Evolutionary conservation across 2,888 invertebrate genomes (phyloP).

Genomic region (Polydrusus cervinus): DNA sequence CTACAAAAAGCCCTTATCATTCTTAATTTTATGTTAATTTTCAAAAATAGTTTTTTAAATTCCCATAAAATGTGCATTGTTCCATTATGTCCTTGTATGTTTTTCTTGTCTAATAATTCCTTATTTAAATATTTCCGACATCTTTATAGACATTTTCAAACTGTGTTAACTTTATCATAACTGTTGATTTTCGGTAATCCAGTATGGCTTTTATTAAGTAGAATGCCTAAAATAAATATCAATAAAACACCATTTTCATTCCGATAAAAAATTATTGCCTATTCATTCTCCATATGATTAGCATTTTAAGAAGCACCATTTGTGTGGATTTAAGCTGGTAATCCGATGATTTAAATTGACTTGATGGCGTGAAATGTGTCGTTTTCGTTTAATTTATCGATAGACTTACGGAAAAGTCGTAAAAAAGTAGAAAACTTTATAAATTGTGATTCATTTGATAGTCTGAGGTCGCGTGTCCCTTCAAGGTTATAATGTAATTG

Average conservation of each 20-base stretch:
- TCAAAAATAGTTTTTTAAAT: no score
- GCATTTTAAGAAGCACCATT: conserved; percentile 5
- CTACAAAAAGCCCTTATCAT: no score
- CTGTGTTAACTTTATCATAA: conserved; percentile 18
- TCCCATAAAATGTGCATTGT: no score
- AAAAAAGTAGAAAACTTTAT: conserved; percentile 12
- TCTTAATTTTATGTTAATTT: no score
- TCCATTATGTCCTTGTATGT: no score
- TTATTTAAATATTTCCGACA: not conserved
- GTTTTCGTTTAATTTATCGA: not conserved
- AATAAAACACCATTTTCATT: conserved; percentile 21
- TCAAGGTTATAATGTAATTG: no score
- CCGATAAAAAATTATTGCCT: not conserved
- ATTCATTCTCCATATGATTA: not conserved
- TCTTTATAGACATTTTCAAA: not conserved
- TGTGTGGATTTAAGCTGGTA: conserved; percentile 19
- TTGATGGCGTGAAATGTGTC: conserved; percentile 2
- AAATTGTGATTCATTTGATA: not conserved
- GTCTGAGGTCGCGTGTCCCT: not conserved
- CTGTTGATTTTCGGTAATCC: conserved; percentile 12
- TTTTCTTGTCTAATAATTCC: no score
- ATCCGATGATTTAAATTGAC: conserved; percentile 16
- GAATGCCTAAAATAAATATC: conserved; percentile 21
- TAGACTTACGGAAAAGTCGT: conserved; percentile 14
- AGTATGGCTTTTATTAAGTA: conserved; percentile 19